phyloP scores from a whole-genome alignment of 2,888 invertebrate species.

The Nipponacmea schrenckii region DNA sequence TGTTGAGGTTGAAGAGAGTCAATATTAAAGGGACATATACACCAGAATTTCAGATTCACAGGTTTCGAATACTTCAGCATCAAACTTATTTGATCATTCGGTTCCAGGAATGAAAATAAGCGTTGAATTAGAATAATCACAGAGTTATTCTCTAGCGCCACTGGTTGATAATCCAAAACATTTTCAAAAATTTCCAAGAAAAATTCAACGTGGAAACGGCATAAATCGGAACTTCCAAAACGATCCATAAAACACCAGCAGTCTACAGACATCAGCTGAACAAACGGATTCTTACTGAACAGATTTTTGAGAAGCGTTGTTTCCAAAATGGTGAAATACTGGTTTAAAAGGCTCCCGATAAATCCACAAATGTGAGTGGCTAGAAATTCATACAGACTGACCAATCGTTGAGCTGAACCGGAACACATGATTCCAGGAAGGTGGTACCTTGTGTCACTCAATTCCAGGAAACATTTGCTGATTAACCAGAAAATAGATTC shows the following conservation, averaged over 20 bases:
- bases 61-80: neutral
- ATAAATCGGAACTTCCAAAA: constrained; percentile 30
- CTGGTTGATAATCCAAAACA: neutral
- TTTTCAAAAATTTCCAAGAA: neutral
- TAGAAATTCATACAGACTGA: constrained; percentile 51
- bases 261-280: constrained; percentile 50
- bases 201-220: neutral
- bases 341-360: constrained; percentile 45
- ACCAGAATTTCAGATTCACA: neutral
- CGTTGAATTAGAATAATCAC: neutral
- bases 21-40: neutral
- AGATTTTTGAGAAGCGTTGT: constrained; percentile 41
- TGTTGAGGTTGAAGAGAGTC: neutral
- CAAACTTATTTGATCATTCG: neutral
- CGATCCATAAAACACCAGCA: constrained; percentile 61
- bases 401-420: constrained; percentile 1
- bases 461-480: neutral
- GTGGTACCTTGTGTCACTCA: neutral
- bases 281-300: constrained; percentile 34
- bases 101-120: neutral
- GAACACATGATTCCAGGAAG: constrained; percentile 15
- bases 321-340: constrained; percentile 48
- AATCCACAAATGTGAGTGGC: constrained; percentile 54
- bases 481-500: neutral
- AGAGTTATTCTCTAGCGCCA: neutral